Evolutionary conservation across 1,140 invertebrate genomes (phyloP), one percentile per base, ranked within the genome.

Genomic region (Plodia interpunctella): DNA sequence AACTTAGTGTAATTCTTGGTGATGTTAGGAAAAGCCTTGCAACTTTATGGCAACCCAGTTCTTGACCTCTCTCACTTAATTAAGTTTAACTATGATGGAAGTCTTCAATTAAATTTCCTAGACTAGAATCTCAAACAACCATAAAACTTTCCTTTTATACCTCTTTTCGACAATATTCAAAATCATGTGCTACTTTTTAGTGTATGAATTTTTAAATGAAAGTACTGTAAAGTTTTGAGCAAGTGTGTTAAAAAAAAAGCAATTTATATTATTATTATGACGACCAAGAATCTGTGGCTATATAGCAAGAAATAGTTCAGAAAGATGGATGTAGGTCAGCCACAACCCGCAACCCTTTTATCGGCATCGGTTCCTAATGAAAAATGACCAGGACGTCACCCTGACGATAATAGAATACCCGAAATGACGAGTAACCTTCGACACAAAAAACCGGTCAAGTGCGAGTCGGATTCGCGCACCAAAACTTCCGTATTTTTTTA

Each of bases 301-400:
- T n/a, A n/a, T 17, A 2, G 38, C n/a, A 44, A 44, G 38, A 17
- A 44, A 44, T 15, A 3, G 13, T 2, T n/a, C 38, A 15, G 38
- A 15, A 44, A 44, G 38, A 44, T 44, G 15, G 15, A 44, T 44
- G 13, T 44, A 44, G 38, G 38, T 35, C 32, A 25, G n/a, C n/a
- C n/a, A n/a, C 4, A 28, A 38, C 5, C 38, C 38, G 1, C 38
- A 44, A 44, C 38, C 38, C 38, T 44, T 44, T 44, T 44, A 44
- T 44, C 38, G 38, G 10, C 38, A 44, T 44, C 38, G 38, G 38
- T 44, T 44, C 38, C 38, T 44, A 44, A 44, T 44, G 38, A 44
- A 44, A 44, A 44, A 44, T 44, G 38, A 44, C 38, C 38, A 44
- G 38, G 15, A 10, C 38, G 38, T 44, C 15, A 17, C 38, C 13